Evolutionary conservation across 53 echinoderm and acorn worm genomes (phyloP).

Genomic region (Hippasteria phrygiana): DNA sequence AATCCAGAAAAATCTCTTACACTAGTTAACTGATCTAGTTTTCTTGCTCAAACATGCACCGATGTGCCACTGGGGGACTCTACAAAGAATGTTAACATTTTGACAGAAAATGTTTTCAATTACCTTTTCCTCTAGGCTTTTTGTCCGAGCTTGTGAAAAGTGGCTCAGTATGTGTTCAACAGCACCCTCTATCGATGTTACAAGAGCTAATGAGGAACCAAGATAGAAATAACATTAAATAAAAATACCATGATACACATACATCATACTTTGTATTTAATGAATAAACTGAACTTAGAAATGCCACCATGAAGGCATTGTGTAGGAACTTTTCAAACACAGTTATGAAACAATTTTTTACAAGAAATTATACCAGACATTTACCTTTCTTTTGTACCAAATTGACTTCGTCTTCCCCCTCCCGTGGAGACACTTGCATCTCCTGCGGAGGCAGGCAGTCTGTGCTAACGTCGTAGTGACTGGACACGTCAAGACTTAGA

Average conservation of each 20-base stretch:
- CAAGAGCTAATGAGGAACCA: conserved; percentile 79
- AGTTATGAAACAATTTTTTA: background rate
- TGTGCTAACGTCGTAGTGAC: conserved; percentile 67
- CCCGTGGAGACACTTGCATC: conserved; percentile 80
- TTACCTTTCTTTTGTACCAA: conserved; percentile 78
- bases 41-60: background rate
- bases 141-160: conserved; percentile 76
- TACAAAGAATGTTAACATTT: background rate
- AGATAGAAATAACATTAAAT: background rate
- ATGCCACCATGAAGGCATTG: no score
- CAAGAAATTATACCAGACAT: background rate
- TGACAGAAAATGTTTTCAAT: conserved; percentile 7
- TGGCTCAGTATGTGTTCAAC: conserved; percentile 82
- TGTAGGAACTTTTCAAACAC: no score
- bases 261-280: no score
- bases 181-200: conserved; percentile 73
- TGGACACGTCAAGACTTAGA: conserved; percentile 53
- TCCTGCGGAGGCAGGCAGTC: conserved; percentile 82
- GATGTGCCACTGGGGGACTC: no score
- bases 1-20: no score
- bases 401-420: conserved; percentile 55
- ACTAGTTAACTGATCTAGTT: background rate
- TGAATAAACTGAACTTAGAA: no score
- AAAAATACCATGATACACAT: no score
- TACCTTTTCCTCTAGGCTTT: conserved; percentile 80